Conservation (phyloP, 2,888 invertebrate species). For the Catocala fraxini region DNA sequence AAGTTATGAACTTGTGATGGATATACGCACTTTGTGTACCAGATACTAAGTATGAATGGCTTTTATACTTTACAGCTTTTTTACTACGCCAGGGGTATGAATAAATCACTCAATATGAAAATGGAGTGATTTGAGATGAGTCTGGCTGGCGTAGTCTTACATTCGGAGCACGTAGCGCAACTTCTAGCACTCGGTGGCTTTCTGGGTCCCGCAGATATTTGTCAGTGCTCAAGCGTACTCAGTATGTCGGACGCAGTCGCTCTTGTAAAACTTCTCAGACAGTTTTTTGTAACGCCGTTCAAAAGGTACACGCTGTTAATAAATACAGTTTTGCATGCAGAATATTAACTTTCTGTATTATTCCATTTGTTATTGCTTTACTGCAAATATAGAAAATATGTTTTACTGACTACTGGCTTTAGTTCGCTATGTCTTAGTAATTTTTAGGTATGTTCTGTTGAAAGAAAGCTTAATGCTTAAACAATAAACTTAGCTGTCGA, state of each 20-base stretch:
- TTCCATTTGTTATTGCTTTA: too few relatives aligned
- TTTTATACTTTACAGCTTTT: conserved; percentile 37
- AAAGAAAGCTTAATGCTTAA: too few relatives aligned
- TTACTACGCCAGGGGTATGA: conserved; percentile 45
- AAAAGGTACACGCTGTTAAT: conserved; percentile 55
- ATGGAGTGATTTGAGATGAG: conserved; percentile 66
- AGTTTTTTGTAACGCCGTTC: conserved; percentile 50
- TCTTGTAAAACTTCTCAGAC: conserved; percentile 47
- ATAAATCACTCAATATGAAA: conserved; percentile 68
- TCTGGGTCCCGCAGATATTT: conserved; percentile 52
- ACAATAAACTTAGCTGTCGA: too few relatives aligned
- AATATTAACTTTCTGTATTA: conserved; percentile 43
- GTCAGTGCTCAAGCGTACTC: conserved; percentile 47
- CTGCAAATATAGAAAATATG: too few relatives aligned
- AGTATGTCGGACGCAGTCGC: conserved; percentile 32
- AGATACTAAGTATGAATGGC: conserved; percentile 40
- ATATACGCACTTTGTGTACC: conserved; percentile 44
- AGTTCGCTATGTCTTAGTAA: too few relatives aligned
- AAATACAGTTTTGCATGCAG: conserved; percentile 57
- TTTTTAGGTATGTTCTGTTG: too few relatives aligned
- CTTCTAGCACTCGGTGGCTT: conserved; percentile 51
- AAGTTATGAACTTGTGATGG: conserved; percentile 42
- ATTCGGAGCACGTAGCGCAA: conserved; percentile 57
- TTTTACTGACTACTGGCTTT: too few relatives aligned
- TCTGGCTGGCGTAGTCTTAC: conserved; percentile 36